Percentiles rank a stretch among this genome's conserved stretches.
These are phyloP conservation scores for Anthrax anthrax DNA, from an alignment of 2,888 invertebrate genomes.

Conservation along the genomic window DNA sequence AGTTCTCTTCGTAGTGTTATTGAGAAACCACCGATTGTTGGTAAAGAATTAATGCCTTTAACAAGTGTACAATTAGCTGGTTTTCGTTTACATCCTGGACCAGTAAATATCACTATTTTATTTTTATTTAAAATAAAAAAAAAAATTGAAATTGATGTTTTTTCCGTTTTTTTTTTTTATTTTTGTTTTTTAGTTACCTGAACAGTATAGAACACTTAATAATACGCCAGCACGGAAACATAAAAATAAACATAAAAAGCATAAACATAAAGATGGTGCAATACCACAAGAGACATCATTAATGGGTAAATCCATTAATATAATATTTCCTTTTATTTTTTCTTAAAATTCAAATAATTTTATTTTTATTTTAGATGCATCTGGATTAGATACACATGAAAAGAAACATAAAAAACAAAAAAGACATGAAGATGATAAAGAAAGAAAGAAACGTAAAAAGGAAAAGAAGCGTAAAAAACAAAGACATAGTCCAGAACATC, in stretches of 20 bases:
- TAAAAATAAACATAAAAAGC: slow-evolving; percentile 91
- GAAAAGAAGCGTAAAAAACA: slow-evolving; percentile 92
- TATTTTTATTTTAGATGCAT: slow-evolving; percentile 36
- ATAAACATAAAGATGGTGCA: slow-evolving; percentile 80
- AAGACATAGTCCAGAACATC: slow-evolving; percentile 80
- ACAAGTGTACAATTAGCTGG: slow-evolving; percentile 81
- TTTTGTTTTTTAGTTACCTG: slow-evolving; percentile 53
- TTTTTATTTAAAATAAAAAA: neutral
- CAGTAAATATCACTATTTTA: slow-evolving; percentile 30
- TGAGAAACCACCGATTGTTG: slow-evolving; percentile 87
- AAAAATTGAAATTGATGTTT: neutral
- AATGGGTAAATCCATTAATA: slow-evolving; percentile 37
- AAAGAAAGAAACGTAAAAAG: slow-evolving; percentile 85
- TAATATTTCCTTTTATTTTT: neutral
- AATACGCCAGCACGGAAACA: slow-evolving; percentile 85
- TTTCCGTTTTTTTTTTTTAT: neutral
- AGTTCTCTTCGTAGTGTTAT: slow-evolving; percentile 87
- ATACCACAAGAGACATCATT: slow-evolving; percentile 62
- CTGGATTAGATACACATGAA: slow-evolving; percentile 70
- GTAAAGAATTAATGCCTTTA: slow-evolving; percentile 75
- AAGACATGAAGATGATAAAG: slow-evolving; percentile 84
- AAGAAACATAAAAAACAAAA: slow-evolving; percentile 94
- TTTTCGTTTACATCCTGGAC: slow-evolving; percentile 89
- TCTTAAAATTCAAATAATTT: neutral
- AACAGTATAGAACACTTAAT: slow-evolving; percentile 87